phyloP scores from a whole-genome alignment of 2,888 invertebrate species.

The Drosophila affinis region DNA sequence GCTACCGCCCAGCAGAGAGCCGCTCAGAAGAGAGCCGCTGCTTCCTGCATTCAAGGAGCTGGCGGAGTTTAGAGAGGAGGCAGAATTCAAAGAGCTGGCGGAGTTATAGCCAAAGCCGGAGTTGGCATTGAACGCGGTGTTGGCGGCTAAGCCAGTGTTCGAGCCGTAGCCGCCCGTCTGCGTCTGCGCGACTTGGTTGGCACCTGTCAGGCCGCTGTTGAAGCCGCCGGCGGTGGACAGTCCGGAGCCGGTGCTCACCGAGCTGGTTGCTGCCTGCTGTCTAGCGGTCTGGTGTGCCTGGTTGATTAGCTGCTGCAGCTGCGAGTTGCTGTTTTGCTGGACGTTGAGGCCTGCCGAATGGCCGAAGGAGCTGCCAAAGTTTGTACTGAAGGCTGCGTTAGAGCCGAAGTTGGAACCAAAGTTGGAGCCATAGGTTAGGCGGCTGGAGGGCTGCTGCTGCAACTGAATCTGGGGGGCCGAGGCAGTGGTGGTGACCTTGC shows the following conservation, averaged over 20 bases:
- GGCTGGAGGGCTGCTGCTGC: slow-evolving; percentile 51
- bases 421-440: slow-evolving; percentile 42
- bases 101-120: slow-evolving; percentile 51
- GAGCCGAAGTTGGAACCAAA: slow-evolving; percentile 47
- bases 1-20: slow-evolving; percentile 43
- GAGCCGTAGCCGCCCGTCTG: slow-evolving; percentile 33
- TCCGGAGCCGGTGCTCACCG: slow-evolving; percentile 52
- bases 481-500: slow-evolving; percentile 62
- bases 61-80: slow-evolving; percentile 50
- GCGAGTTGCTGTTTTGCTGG: slow-evolving; percentile 43
- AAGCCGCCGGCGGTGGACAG: slow-evolving; percentile 51
- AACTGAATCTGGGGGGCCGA: slow-evolving; percentile 63
- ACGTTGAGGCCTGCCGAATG: slow-evolving; percentile 30
- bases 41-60: slow-evolving; percentile 42
- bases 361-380: slow-evolving; percentile 46
- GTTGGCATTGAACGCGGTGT: slow-evolving; percentile 42
- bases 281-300: slow-evolving; percentile 82
- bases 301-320: slow-evolving; percentile 74
- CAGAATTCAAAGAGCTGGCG: slow-evolving; percentile 53
- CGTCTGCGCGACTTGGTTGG: slow-evolving; percentile 4
- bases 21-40: slow-evolving; percentile 42
- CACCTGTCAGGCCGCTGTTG: slow-evolving; percentile 2
- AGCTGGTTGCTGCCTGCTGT: slow-evolving; percentile 70
- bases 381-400: slow-evolving; percentile 57
- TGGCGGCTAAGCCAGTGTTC: slow-evolving; percentile 49